Conservation (phyloP, 2,888 invertebrate species). For the Nephrocerus scutellatus region DNA sequence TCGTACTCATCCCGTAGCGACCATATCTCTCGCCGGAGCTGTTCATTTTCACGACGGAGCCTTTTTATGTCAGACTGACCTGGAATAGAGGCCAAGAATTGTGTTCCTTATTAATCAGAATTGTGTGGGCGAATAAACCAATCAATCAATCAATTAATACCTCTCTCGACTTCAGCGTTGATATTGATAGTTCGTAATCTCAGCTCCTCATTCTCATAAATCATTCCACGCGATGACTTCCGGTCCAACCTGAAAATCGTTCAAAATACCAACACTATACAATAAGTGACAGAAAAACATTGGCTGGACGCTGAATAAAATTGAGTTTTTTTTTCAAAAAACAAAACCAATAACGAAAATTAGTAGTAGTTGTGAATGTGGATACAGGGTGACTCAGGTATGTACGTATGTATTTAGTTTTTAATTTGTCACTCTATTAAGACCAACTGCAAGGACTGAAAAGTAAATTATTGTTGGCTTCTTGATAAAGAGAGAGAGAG, state of each 20-base stretch:
- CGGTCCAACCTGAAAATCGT: slow-evolving; percentile 74
- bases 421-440: too few relatives aligned
- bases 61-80: slow-evolving; percentile 87
- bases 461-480: too few relatives aligned
- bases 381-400: too few relatives aligned
- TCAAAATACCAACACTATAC: too few relatives aligned
- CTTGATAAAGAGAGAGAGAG: too few relatives aligned
- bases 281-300: too few relatives aligned
- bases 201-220: slow-evolving; percentile 88
- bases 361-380: too few relatives aligned
- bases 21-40: slow-evolving; percentile 79
- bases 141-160: slow-evolving; percentile 48
- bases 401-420: too few relatives aligned
- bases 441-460: too few relatives aligned
- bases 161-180: slow-evolving; percentile 87
- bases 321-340: slow-evolving; percentile 3
- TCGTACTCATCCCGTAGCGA: slow-evolving; percentile 83
- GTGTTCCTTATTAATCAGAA: not conserved
- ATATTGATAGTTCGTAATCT: slow-evolving; percentile 83
- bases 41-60: slow-evolving; percentile 79
- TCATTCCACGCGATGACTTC: slow-evolving; percentile 86
- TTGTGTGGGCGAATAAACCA: not conserved
- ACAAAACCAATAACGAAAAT: slow-evolving; percentile 4
- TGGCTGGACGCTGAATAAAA: slow-evolving; percentile 4
- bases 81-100: slow-evolving; percentile 41